Conservation (phyloP, 2,888 invertebrate genomes). For the Diadegma fenestrale region DNA sequence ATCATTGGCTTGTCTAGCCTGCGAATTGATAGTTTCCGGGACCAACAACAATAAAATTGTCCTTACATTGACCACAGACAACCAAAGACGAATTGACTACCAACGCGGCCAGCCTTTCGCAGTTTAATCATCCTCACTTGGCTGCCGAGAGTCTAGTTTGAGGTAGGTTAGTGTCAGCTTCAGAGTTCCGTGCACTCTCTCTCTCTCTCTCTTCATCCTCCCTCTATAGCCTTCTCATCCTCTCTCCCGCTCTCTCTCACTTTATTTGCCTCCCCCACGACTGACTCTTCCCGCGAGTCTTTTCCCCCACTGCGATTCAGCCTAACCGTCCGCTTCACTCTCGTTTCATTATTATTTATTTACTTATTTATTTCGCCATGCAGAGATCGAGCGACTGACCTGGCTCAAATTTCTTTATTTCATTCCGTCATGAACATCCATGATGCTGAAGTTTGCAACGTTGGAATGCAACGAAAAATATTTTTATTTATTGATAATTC, state of each 20-base stretch:
- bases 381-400: neutral
- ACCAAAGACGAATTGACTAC: conserved; percentile 29
- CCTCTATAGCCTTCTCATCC: neutral
- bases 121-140: conserved; percentile 66
- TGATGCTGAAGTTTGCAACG: too few species aligned
- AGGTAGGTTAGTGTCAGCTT: conserved; percentile 67
- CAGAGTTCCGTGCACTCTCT: conserved; percentile 42
- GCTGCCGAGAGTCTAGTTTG: conserved; percentile 65
- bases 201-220: conserved; percentile 38
- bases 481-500: too few species aligned
- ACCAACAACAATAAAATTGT: conserved; percentile 58
- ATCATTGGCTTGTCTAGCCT: conserved; percentile 50
- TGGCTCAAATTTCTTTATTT: conserved; percentile 19
- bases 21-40: conserved; percentile 56
- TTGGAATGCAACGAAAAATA: too few species aligned
- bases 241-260: neutral
- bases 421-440: neutral
- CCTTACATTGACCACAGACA: conserved; percentile 35
- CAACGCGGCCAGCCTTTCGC: conserved; percentile 34
- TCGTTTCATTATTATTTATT: neutral
- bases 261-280: conserved; percentile 23
- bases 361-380: neutral
- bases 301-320: conserved; percentile 50
- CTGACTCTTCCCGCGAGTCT: neutral
- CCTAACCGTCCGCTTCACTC: conserved; percentile 49